Evolutionary conservation across 2,888 invertebrate genomes (phyloP).

Genomic region (Falcaria lacertinaria): DNA sequence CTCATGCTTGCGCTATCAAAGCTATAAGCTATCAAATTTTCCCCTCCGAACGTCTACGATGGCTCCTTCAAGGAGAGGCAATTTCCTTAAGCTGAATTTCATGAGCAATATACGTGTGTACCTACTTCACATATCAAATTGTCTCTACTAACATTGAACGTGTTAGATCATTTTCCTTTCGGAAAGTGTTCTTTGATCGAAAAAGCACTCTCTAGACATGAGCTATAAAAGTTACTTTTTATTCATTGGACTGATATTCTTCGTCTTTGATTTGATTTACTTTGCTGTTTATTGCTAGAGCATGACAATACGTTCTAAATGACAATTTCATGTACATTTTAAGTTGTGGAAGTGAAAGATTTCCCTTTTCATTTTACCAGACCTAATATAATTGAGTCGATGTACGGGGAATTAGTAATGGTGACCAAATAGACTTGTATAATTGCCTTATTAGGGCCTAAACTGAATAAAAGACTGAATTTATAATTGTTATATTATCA

Average conservation of each 20-base stretch:
- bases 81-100: constrained; percentile 76
- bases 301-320: no score
- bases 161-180: constrained; percentile 47
- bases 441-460: no score
- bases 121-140: constrained; percentile 58
- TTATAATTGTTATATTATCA: no score
- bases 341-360: no score
- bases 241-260: not conserved
- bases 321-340: no score
- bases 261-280: not conserved
- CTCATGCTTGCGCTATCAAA: constrained; percentile 49
- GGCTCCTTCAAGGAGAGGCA: constrained; percentile 60
- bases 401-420: no score
- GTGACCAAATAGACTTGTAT: no score
- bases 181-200: constrained; percentile 17
- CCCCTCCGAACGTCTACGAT: constrained; percentile 54
- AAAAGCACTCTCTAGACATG: not conserved
- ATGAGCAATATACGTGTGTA: constrained; percentile 53
- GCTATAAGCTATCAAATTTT: constrained; percentile 73
- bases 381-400: no score
- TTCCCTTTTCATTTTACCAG: no score
- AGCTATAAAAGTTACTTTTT: not conserved
- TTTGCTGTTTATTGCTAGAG: no score
- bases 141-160: constrained; percentile 45
- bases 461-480: no score